Evolutionary conservation across 1,140 invertebrate genomes (phyloP).

Genomic region (Penaeus vannamei): DNA sequence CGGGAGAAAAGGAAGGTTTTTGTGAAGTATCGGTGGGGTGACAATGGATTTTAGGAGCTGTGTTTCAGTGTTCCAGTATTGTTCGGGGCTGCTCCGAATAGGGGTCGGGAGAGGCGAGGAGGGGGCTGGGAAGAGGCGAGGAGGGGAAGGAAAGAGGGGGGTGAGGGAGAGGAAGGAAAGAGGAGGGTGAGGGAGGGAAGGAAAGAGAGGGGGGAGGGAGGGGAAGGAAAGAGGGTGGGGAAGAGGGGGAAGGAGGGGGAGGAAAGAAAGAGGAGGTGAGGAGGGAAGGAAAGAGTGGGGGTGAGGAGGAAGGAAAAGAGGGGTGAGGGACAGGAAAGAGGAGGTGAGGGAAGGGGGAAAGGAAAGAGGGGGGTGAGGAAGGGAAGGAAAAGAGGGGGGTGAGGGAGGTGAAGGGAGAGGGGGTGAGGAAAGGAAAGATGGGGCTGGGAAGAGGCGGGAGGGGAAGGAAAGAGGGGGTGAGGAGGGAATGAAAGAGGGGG

Average conservation of each 20-base stretch:
- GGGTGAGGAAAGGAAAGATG: not conserved
- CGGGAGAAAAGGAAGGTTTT: constrained; percentile 54
- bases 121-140: not conserved
- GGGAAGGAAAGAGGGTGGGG: too few relatives aligned
- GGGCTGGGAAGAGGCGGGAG: not conserved
- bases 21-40: constrained; percentile 60
- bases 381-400: not conserved
- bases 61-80: constrained; percentile 57
- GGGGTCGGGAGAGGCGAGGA: not conserved
- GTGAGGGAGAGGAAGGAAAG: too few relatives aligned
- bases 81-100: constrained; percentile 6
- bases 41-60: constrained; percentile 59
- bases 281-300: not conserved
- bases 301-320: not conserved
- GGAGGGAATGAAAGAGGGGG: not conserved
- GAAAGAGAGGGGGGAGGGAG: not conserved
- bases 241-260: not conserved
- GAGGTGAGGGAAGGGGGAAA: not conserved
- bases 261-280: not conserved
- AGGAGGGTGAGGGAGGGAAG: not conserved
- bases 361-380: not conserved
- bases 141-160: not conserved
- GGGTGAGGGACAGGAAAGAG: not conserved
- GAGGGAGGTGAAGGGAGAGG: not conserved
- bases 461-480: not conserved